These are phyloP conservation scores for Poecilia wingei DNA, from an alignment of 2,797 vertebrate species.

Conservation along the genomic window DNA sequence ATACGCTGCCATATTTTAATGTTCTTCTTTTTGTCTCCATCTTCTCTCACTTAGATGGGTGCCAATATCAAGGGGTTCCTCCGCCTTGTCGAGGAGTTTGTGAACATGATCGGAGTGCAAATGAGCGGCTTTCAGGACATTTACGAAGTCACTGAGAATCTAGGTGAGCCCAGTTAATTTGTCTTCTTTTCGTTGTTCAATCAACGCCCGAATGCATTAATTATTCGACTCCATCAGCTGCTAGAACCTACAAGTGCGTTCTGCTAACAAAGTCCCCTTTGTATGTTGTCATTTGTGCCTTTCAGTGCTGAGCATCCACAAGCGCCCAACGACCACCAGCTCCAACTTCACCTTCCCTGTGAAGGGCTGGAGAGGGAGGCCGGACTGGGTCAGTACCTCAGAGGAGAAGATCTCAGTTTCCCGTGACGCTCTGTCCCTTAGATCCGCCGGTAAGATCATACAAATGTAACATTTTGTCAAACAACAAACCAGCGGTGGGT, in stretches of 20 bases:
- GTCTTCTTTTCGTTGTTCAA: constrained; percentile 41
- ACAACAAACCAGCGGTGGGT: not conserved
- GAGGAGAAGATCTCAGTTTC: constrained; percentile 95
- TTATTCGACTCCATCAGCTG: constrained; percentile 38
- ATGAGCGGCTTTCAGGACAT: constrained; percentile 97
- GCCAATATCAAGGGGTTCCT: constrained; percentile 91
- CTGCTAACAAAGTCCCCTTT: constrained; percentile 30
- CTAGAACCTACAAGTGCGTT: not conserved
- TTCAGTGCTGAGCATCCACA: constrained; percentile 90
- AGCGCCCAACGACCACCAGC: constrained; percentile 87
- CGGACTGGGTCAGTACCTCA: constrained; percentile 93
- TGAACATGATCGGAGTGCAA: constrained; percentile 92
- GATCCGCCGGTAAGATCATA: constrained; percentile 84
- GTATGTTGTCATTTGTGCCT: constrained; percentile 16
- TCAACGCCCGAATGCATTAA: constrained; percentile 34
- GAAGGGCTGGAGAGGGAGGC: constrained; percentile 95
- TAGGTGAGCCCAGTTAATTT: constrained; percentile 86
- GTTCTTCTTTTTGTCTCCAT: constrained; percentile 10
- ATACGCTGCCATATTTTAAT: constrained; percentile 29
- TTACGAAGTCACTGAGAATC: constrained; percentile 97
- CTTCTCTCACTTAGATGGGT: constrained; percentile 84
- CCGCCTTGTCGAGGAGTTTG: constrained; percentile 91
- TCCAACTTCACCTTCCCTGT: constrained; percentile 94
- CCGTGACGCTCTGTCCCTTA: constrained; percentile 88
- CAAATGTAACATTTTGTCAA: not conserved